Percentiles rank a stretch among this genome's conserved stretches.
Evolutionary conservation across 1,140 invertebrate genomes (phyloP).

Genomic region (Tribolium madens): DNA sequence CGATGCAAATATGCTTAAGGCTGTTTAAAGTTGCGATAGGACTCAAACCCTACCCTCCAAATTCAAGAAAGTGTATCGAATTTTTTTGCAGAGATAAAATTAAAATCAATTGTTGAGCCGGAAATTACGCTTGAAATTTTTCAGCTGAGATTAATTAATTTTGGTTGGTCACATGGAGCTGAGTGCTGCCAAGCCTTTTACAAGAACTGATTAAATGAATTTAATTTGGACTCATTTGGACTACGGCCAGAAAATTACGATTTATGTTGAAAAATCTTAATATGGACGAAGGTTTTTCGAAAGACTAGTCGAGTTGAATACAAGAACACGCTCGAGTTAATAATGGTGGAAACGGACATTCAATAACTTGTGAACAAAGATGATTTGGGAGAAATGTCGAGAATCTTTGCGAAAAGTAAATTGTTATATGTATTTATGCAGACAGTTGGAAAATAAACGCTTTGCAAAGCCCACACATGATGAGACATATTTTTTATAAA

Average conservation of each 20-base stretch:
- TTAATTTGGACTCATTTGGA: neutral
- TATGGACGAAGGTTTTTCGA: neutral
- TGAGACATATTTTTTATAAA: no score
- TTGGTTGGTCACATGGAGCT: neutral
- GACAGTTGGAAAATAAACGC: neutral
- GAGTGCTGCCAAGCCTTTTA: neutral
- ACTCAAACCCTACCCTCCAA: neutral
- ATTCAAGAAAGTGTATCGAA: neutral
- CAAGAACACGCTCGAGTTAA: neutral
- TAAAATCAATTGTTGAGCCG: neutral
- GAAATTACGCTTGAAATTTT: neutral
- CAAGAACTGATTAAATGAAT: neutral
- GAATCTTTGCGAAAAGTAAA: neutral
- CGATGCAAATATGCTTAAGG: neutral
- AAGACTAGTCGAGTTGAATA: neutral
- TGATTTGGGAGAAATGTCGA: no score
- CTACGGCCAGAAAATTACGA: neutral
- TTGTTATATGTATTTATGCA: neutral
- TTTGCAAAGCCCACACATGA: neutral
- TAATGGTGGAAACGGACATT: neutral
- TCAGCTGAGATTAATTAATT: neutral
- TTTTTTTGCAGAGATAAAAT: neutral
- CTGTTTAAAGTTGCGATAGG: neutral
- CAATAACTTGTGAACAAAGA: no score
- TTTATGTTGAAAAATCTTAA: neutral